Base-by-base conservation (phyloP, 2,797 vertebrate species). In the Sebastes itinus region DNA sequence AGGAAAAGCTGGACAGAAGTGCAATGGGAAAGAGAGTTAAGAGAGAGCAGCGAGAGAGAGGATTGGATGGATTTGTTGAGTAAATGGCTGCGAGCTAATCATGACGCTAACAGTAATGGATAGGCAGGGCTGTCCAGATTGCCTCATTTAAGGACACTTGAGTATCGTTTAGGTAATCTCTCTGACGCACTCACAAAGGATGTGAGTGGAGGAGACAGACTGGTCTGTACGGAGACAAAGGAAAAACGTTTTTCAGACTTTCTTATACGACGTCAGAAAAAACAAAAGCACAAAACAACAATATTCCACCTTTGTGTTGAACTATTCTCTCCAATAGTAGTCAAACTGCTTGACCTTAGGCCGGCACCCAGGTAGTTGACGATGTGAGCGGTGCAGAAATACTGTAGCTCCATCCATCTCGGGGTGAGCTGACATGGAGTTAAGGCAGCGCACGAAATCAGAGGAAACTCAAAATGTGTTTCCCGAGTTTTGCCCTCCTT, bases 21-120 rank as follows among this genome's bases (percentile, higher is more conserved):
- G 23, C n/a, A 72, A 20, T 28, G 75, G 49, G 18, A 74, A 77
- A 55, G 61, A 72, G 71, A 23, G 61, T 71, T 62, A 56, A 80
- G 65, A 61, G 65, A 61, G 69, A 63, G 42, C 2, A 2, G 7
- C 49, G 75, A 59, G 75, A 66, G 75, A 38, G 77, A 60, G 75
- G 52, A 82, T 72, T 72, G 82, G 70, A 88, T 80, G 83, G 86
- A 88, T 85, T 81, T 87, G 78, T 77, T 59, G 81, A 66, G 79
- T 75, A 82, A 90, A 92, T 85, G 86, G 85, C 84, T 77, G 77
- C 60, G 14, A 83, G 89, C 89, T 93, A 92, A 93, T 93, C 76
- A 76, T 85, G 88, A 87, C 9, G 28, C 81, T 89, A 92, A 91
- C 78, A 65, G 86, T 89, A 89, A 94, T 83, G 85, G 88, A 88